Conservation (phyloP, 1,140 invertebrate species). For the Pentalonia nigronervosa region DNA sequence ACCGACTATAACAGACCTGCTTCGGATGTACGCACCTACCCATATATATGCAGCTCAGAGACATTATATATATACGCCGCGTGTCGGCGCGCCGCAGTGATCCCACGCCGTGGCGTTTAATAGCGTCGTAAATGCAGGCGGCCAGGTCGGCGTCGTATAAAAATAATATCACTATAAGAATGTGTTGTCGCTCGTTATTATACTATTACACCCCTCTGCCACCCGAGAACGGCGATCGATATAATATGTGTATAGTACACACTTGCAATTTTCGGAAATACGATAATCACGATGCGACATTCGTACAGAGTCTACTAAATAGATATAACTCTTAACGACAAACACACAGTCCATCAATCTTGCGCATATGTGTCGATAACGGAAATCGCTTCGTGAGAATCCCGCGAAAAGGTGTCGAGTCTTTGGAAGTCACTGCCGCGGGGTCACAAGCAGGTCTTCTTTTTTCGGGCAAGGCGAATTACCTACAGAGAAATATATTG, state of each 20-base stretch:
- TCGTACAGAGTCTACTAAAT: neutral
- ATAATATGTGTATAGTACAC: neutral
- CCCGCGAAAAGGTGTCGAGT: rapidly evolving
- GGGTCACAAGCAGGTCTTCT: neutral
- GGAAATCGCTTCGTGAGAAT: neutral
- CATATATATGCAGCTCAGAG: neutral
- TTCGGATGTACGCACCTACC: neutral
- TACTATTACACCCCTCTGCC: neutral
- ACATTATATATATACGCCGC: neutral
- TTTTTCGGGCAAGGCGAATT: too few relatives aligned
- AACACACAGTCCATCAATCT: neutral
- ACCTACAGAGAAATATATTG: neutral
- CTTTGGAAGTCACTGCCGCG: too few relatives aligned
- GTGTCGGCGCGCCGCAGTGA: neutral
- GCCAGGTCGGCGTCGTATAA: neutral
- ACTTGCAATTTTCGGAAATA: neutral
- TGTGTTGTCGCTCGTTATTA: conserved; percentile 3
- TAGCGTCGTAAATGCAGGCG: conserved; percentile 4
- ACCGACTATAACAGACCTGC: neutral
- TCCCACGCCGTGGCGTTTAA: conserved; percentile 10
- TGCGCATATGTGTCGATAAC: neutral
- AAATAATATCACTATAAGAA: neutral
- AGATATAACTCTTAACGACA: neutral
- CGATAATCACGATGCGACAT: neutral
- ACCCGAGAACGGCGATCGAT: neutral